phyloP scores from a whole-genome alignment of 2,113 vertebrate species.

The Hydrochoerus hydrochaeris region DNA sequence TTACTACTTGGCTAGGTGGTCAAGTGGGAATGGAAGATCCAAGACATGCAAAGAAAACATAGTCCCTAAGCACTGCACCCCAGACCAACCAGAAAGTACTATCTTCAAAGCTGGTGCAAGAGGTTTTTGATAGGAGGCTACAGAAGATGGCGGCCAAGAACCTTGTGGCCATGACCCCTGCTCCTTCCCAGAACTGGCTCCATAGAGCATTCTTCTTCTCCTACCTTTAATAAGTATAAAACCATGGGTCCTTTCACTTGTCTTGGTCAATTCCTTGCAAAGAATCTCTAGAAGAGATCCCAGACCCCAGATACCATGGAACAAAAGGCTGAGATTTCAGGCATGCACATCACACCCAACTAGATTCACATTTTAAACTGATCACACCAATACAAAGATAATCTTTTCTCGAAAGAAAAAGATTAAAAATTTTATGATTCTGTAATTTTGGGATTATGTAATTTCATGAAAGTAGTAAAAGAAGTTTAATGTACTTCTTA shows the following conservation, averaged over 20 bases:
- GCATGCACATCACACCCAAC: neutral
- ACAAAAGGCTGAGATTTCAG: neutral
- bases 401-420: neutral
- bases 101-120: neutral
- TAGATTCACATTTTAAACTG: neutral
- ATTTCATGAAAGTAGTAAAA: slow-evolving; percentile 6
- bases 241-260: neutral
- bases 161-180: neutral
- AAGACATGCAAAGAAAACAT: neutral
- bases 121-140: neutral
- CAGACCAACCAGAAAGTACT: neutral
- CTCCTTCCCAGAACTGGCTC: neutral
- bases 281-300: too few species aligned
- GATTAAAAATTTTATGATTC: neutral
- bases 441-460: neutral
- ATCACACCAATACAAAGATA: neutral
- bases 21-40: neutral
- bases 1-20: neutral
- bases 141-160: neutral
- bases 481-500: neutral
- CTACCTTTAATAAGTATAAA: neutral
- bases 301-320: neutral
- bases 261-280: neutral
- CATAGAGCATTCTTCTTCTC: neutral
- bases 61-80: neutral